A percentile compares a stretch with the other conserved stretches of the same genome.
These are phyloP conservation scores for Octodon degus DNA, from an alignment of 2,113 vertebrate species.

Conservation along the genomic window DNA sequence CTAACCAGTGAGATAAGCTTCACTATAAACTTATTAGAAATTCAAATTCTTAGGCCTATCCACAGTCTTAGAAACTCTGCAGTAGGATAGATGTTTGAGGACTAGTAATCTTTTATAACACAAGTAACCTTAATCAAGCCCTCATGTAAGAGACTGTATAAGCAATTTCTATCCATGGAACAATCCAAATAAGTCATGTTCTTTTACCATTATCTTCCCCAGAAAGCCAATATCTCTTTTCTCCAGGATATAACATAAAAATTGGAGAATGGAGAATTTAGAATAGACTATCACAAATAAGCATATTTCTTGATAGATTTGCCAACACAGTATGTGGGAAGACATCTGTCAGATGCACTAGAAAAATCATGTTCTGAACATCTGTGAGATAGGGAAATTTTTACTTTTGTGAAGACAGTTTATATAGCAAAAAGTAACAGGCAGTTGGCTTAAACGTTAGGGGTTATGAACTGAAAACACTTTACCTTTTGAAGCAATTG, in stretches of 20 bases:
- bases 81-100: background rate
- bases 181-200: constrained; percentile 24
- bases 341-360: constrained; percentile 85
- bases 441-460: constrained; percentile 79
- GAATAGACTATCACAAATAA: constrained; percentile 82
- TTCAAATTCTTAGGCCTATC: constrained; percentile 7
- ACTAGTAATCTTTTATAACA: background rate
- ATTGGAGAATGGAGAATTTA: constrained; percentile 78
- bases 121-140: constrained; percentile 5
- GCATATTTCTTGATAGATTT: constrained; percentile 79
- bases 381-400: constrained; percentile 86
- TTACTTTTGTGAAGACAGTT: constrained; percentile 84
- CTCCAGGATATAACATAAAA: constrained; percentile 73
- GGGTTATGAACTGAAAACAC: constrained; percentile 83
- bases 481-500: constrained; percentile 83
- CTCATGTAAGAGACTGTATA: constrained; percentile 19
- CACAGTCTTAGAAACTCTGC: background rate
- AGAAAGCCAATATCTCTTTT: constrained; percentile 75
- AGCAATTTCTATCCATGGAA: constrained; percentile 26
- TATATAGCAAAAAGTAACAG: constrained; percentile 78
- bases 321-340: constrained; percentile 85
- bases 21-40: background rate
- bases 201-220: constrained; percentile 64
- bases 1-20: background rate
- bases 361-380: constrained; percentile 86